phyloP scores from a whole-genome alignment of 2,797 vertebrate species.

The Gambelia wislizenii region DNA sequence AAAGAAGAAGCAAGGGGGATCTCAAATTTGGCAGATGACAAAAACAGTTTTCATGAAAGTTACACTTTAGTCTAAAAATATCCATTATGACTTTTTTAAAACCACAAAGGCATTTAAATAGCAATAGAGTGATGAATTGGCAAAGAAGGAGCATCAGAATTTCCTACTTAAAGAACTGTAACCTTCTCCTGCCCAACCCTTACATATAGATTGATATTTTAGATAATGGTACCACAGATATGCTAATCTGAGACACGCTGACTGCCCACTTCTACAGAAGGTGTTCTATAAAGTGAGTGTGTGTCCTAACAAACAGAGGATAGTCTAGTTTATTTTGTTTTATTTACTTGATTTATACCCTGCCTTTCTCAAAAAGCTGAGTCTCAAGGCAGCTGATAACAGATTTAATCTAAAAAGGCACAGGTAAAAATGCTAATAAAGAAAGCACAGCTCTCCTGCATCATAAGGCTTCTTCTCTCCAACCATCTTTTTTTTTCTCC shows the following conservation, averaged over 20 bases:
- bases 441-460: not conserved
- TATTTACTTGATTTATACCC: not conserved
- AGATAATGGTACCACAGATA: not conserved
- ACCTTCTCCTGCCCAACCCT: not conserved
- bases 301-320: not conserved
- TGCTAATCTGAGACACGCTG: not conserved
- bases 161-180: not conserved
- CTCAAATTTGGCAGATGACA: not conserved
- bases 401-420: no score
- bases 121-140: constrained; percentile 24
- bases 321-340: not conserved
- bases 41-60: constrained; percentile 15
- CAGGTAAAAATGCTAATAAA: no score
- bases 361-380: no score
- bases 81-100: constrained; percentile 26
- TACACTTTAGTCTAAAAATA: constrained; percentile 29
- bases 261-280: not conserved
- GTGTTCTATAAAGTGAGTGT: no score
- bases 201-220: not conserved
- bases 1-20: not conserved
- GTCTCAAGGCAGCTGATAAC: no score
- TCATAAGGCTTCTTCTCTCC: not conserved
- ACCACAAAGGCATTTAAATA: not conserved
- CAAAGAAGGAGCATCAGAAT: not conserved
- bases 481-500: no score